Conservation (phyloP, 2,113 vertebrate genomes). For the Leptocoma aspasia region DNA sequence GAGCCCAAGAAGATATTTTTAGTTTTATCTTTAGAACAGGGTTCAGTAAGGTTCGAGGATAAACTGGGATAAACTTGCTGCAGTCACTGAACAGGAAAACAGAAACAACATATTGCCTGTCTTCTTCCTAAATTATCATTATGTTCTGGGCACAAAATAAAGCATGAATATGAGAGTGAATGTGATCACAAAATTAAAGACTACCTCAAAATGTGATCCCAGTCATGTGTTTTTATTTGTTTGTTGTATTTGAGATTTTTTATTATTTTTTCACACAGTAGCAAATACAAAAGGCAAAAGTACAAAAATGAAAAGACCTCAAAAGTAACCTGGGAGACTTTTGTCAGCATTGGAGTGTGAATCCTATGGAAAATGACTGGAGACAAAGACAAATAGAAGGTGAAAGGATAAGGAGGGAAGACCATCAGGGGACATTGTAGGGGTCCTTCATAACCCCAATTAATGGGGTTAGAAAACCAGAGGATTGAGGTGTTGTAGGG, state of each 20-base stretch:
- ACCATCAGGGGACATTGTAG: not conserved
- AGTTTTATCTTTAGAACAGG: not conserved
- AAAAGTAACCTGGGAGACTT: not conserved
- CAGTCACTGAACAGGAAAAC: not conserved
- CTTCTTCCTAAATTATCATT: not conserved
- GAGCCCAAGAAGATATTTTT: not conserved
- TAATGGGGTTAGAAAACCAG: not conserved
- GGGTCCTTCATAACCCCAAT: not conserved
- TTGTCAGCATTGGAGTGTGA: not conserved
- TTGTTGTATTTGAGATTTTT: not conserved
- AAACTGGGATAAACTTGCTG: slow-evolving; percentile 7
- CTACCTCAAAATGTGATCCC: not conserved
- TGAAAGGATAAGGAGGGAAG: not conserved
- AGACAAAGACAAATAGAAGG: not conserved
- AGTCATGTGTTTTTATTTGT: not conserved
- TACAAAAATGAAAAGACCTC: not conserved
- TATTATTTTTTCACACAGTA: not conserved
- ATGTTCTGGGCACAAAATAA: not conserved
- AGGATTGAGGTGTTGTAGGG: not conserved
- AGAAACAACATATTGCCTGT: not conserved
- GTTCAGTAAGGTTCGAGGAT: not conserved
- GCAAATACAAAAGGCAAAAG: not conserved
- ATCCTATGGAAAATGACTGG: not conserved
- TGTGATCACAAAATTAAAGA: not conserved
- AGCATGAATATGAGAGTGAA: not conserved